phyloP scores from a whole-genome alignment of 2,888 invertebrate genomes.

The Acanthococcus lagerstroemiae region DNA sequence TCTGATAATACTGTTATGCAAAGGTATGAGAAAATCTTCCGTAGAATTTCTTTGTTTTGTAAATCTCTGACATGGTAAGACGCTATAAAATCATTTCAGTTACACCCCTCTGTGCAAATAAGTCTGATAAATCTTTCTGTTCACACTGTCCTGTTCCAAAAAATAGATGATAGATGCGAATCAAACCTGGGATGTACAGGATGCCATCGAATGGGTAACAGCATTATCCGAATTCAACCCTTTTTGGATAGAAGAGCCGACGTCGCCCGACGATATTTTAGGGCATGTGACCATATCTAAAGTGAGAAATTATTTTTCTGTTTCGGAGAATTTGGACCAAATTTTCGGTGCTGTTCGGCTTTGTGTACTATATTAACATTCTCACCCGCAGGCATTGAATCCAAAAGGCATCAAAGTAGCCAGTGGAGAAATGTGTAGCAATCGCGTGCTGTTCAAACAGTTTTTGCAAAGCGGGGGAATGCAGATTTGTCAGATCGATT shows the following conservation, averaged over 20 bases:
- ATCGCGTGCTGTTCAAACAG: conserved; percentile 86
- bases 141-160: background rate
- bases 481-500: conserved; percentile 83
- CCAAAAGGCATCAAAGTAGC: conserved; percentile 75
- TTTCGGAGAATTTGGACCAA: no score
- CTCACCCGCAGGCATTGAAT: conserved; percentile 44
- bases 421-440: conserved; percentile 85
- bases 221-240: conserved; percentile 61
- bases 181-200: conserved; percentile 76
- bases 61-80: background rate
- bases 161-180: conserved; percentile 75
- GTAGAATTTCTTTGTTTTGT: conserved; percentile 27
- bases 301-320: conserved; percentile 42
- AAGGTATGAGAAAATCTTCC: no score
- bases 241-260: conserved; percentile 88
- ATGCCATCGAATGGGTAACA: conserved; percentile 80
- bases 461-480: conserved; percentile 69
- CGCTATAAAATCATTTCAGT: background rate
- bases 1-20: no score
- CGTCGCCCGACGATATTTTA: conserved; percentile 81
- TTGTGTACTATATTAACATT: background rate
- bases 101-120: background rate
- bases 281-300: conserved; percentile 72
- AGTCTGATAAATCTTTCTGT: background rate
- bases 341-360: no score